Conservation (phyloP, 2,888 invertebrate genomes). For the Lottia scabra region DNA sequence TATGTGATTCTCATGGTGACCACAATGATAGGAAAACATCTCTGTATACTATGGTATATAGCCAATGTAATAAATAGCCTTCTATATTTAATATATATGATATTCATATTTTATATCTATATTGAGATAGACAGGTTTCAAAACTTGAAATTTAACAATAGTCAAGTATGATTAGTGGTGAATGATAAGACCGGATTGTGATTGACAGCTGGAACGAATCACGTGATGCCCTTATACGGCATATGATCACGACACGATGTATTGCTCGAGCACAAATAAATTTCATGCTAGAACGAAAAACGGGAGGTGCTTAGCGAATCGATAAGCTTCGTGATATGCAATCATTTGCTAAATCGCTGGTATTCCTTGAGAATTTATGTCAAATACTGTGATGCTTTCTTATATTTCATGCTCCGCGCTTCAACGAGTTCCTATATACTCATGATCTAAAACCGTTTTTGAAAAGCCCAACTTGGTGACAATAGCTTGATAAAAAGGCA, state of each 20-base stretch:
- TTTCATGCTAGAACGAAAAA: slow-evolving; percentile 18
- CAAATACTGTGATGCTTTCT: slow-evolving; percentile 10
- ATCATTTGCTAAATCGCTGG: slow-evolving; percentile 24
- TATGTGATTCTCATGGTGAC: too few species aligned
- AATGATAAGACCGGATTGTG: slow-evolving; percentile 8
- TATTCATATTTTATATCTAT: too few species aligned
- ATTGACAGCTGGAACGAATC: slow-evolving; percentile 19
- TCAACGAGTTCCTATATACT: background rate
- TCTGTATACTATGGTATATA: too few species aligned
- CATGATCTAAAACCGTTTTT: background rate
- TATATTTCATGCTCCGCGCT: slow-evolving; percentile 4
- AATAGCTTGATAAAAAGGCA: too few species aligned
- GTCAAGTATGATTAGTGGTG: background rate
- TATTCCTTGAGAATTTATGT: slow-evolving; percentile 18
- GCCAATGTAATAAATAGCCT: too few species aligned
- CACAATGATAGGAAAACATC: too few species aligned
- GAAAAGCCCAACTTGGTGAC: too few species aligned
- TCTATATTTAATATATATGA: too few species aligned
- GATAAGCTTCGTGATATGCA: slow-evolving; percentile 19
- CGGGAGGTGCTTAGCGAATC: slow-evolving; percentile 17
- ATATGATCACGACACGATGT: slow-evolving; percentile 2
- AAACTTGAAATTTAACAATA: too few species aligned
- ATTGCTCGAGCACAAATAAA: slow-evolving; percentile 22
- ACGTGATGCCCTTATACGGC: slow-evolving; percentile 23
- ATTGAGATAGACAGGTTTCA: too few species aligned